Evolutionary conservation across 2,888 invertebrate species (phyloP).

Genomic region (Dioctria rufipes): DNA sequence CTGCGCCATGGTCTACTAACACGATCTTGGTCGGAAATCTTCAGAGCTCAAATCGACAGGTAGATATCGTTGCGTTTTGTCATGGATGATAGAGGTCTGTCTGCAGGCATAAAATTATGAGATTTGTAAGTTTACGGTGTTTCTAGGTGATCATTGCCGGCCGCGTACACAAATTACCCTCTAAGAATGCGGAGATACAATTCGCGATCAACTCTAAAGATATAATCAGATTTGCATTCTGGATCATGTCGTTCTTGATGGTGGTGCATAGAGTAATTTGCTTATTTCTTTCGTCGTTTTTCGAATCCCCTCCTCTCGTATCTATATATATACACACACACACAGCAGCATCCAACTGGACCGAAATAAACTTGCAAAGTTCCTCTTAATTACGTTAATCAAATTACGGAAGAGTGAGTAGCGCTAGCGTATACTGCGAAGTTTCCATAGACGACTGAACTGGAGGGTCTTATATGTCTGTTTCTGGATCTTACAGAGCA

Average conservation of each 20-base stretch:
- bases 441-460: neutral
- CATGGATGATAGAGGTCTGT: constrained; percentile 32
- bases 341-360: neutral
- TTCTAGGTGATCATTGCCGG: constrained; percentile 44
- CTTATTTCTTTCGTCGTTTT: no score
- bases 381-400: constrained; percentile 56
- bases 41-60: neutral
- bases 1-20: constrained; percentile 20
- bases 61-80: constrained; percentile 21
- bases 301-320: no score
- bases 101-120: constrained; percentile 36
- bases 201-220: constrained; percentile 21
- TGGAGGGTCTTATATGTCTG: neutral
- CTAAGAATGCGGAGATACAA: neutral
- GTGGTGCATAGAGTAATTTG: neutral
- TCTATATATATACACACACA: no score
- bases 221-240: constrained; percentile 47
- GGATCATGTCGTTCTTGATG: constrained; percentile 6
- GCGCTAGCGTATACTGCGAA: neutral
- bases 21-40: neutral
- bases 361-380: constrained; percentile 42
- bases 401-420: constrained; percentile 52
- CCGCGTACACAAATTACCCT: constrained; percentile 15
- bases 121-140: constrained; percentile 49
- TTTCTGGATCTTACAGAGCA: neutral